Evolutionary conservation across 2,113 vertebrate species (phyloP).

Genomic region (Copsychus sechellarum): DNA sequence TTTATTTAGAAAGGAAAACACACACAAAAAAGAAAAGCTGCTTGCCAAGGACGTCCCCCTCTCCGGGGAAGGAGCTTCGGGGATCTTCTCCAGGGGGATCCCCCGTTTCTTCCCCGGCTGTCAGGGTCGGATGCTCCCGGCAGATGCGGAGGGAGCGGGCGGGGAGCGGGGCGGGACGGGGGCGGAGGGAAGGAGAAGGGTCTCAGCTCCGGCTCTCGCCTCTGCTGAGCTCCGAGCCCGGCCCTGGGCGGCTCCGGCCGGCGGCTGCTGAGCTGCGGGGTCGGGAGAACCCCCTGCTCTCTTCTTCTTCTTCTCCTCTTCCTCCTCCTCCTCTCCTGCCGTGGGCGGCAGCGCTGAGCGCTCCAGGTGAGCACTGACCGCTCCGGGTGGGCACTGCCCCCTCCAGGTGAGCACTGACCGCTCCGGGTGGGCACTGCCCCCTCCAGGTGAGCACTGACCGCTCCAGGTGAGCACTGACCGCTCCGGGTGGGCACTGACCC

Average conservation of each 20-base stretch:
- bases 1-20: background rate
- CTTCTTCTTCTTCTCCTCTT: too few relatives aligned
- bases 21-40: background rate
- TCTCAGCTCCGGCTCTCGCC: background rate
- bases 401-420: background rate
- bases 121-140: background rate
- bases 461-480: background rate
- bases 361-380: background rate
- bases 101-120: background rate
- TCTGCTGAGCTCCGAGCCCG: background rate
- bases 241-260: background rate
- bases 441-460: background rate
- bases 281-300: background rate
- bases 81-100: background rate
- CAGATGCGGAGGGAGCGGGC: background rate
- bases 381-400: rapidly evolving
- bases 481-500: background rate
- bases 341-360: background rate
- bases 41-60: rapidly evolving
- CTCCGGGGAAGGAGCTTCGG: too few relatives aligned
- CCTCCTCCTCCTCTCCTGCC: background rate
- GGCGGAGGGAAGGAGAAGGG: background rate
- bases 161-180: background rate
- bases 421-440: rapidly evolving
- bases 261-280: background rate